Conservation (phyloP, 2,888 invertebrate species). For the Incurvaria masculella region DNA sequence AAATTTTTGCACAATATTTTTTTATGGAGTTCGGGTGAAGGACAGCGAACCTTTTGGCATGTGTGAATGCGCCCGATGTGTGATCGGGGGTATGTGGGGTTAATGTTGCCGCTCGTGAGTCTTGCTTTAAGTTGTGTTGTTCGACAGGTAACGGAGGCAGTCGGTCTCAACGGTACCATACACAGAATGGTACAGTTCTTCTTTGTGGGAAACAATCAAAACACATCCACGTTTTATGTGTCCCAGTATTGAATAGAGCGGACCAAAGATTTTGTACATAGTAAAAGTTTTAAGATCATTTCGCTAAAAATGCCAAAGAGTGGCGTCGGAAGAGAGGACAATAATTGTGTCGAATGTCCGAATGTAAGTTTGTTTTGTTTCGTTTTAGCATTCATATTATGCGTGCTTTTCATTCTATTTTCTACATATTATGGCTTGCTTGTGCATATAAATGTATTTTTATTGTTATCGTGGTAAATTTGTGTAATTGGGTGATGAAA, state of each 20-base stretch:
- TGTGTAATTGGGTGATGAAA: no score
- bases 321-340: slow-evolving; percentile 17
- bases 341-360: background rate
- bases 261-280: background rate
- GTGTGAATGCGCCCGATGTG: background rate
- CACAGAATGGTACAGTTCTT: slow-evolving; percentile 63
- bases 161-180: slow-evolving; percentile 60
- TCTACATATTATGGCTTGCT: background rate
- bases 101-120: slow-evolving; percentile 13
- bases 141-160: slow-evolving; percentile 61
- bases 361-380: slow-evolving; percentile 54
- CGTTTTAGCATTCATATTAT: slow-evolving; percentile 43
- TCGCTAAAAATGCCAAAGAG: slow-evolving; percentile 34
- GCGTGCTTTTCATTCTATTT: slow-evolving; percentile 3
- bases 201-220: slow-evolving; percentile 60
- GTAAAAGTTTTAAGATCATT: background rate
- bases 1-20: no score
- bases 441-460: background rate
- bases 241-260: slow-evolving; percentile 47
- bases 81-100: background rate
- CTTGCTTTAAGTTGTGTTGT: slow-evolving; percentile 49
- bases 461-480: background rate
- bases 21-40: no score
- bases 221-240: slow-evolving; percentile 63
- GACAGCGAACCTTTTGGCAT: no score